A percentile compares a stretch with the other conserved stretches of the same genome.
phyloP scores from a whole-genome alignment of 1,140 invertebrate genomes.

The Babylonia areolata region DNA sequence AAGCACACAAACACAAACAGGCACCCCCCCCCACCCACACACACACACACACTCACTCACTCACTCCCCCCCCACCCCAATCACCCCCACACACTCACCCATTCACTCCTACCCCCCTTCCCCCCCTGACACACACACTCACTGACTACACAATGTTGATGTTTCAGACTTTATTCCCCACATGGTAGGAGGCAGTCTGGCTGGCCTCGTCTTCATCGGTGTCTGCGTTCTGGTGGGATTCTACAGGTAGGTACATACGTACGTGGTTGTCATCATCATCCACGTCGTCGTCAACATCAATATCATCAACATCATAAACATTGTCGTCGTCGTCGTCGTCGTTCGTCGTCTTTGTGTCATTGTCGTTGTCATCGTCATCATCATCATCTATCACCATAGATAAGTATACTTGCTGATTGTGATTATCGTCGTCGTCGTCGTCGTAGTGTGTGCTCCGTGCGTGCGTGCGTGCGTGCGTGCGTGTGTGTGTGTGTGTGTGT shows the following conservation, averaged over 20 bases:
- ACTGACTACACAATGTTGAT: neutral
- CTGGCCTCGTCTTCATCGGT: slow-evolving; percentile 85
- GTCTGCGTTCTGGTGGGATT: slow-evolving; percentile 87
- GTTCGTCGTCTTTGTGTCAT: slow-evolving; percentile 29
- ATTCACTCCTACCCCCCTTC: too few relatives aligned
- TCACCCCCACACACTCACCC: too few relatives aligned
- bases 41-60: too few relatives aligned
- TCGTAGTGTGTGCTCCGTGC: neutral
- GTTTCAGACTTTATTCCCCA: slow-evolving; percentile 85
- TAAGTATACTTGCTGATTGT: neutral
- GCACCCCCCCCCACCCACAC: neutral
- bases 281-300: slow-evolving; percentile 35
- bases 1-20: neutral
- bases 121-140: too few relatives aligned
- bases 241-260: slow-evolving; percentile 77
- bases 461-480: too few relatives aligned
- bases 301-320: slow-evolving; percentile 22
- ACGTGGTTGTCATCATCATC: slow-evolving; percentile 33
- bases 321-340: neutral
- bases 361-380: slow-evolving; percentile 35
- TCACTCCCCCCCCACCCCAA: too few relatives aligned
- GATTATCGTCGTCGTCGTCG: neutral
- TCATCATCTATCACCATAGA: slow-evolving; percentile 20
- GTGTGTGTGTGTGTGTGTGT: neutral
- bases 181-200: slow-evolving; percentile 85